Evolutionary conservation across 2,888 invertebrate species (phyloP), one percentile per base, ranked within the genome.

Genomic region (Pollenia amentaria): DNA sequence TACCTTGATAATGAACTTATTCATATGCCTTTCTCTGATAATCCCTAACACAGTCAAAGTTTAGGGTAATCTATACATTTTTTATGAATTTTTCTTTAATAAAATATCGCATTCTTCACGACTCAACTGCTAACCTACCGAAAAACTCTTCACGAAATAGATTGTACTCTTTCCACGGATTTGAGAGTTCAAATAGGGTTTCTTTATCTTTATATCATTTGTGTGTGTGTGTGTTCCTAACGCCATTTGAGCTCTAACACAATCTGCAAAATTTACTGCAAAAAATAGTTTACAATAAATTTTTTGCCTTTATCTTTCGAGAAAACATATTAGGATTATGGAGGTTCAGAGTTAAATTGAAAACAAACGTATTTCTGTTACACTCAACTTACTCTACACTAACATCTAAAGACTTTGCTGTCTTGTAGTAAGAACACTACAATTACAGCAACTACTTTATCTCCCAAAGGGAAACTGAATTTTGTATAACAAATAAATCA

Each of bases 221-320:
- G 53, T 53, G 7, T 62, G 51, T 18, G 70, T 70, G 53, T 55
- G 40, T 53, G 21, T 60, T 38, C 62, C 16, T 80, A 67, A 73
- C 65, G 73, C 73, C 73, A 80, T 80, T 80, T 65, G 65, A 73
- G 80, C 72, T 73, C 67, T 80, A 73, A 55, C 73, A 73, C 72
- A 80, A 80, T 80, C 80, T 65, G 12, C 12, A 64, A 80, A 73
- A 72, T 80, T 80, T 80, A 80, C 80, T 73, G 65, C 80, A 80
- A 73, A 73, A 80, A 80, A 73, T 67, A 67, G 73, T 80, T 73
- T 80, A 80, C 80, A 80, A 80, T 80, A 80, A 80, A 80, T 80
- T 80, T 73, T 46, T 80, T 80, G 80, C 73, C 46, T 65, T 73
- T 80, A 80, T 73, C 3, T 16, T 73, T 80, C 51, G 73, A 67